Evolutionary conservation across 23 tunicate species (phyloP), one percentile per base, ranked within the genome.

Genomic region (Phallusia fumigata): DNA sequence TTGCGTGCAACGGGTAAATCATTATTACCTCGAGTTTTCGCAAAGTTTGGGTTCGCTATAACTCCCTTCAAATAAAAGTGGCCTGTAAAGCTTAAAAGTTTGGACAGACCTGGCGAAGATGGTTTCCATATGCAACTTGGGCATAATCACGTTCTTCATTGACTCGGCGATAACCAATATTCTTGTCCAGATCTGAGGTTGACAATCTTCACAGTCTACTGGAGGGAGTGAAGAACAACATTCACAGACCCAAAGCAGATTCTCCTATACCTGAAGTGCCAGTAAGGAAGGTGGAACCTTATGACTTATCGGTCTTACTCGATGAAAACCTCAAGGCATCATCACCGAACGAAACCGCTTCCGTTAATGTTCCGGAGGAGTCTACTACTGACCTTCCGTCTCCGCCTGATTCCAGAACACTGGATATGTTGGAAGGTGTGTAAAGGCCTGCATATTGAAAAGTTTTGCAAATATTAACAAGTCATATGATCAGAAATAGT

Each of bases 261-360:
- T 22, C 28, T 24, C 16, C 69, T 58, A 1, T 21, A 21, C 28
- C 26, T 3, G 28, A 58, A 58, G 69, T 6, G 26, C 69, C 26
- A 58, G 28, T 24, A 21, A 24, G 28, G 13, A 58, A 58, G 69
- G 16, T 58, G 3, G n/a, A 80, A 33, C 84, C 90, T 15, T 86
- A 86, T 33, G 90, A 86, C 35, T 10, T 86, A 73, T 73, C 84
- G n/a, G 76, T 51, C 45, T 32, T 86, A 15, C 50, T 74, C 21
- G 90, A 86, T 35, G 81, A 86, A 74, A 86, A 86, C 75, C 33
- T 86, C 33, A 35, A 77, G n/a, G 47, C 47, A 5, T 31, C 69
- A 22, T 22, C 69, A 13, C 26, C 69, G 13, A 16, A 58, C 28
- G 13, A 22, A 22, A 13, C 8, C 26, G 13, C 28, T 58, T 24